Evolutionary conservation across 2,888 invertebrate genomes (phyloP).

Genomic region (Shargacucullia verbasci): DNA sequence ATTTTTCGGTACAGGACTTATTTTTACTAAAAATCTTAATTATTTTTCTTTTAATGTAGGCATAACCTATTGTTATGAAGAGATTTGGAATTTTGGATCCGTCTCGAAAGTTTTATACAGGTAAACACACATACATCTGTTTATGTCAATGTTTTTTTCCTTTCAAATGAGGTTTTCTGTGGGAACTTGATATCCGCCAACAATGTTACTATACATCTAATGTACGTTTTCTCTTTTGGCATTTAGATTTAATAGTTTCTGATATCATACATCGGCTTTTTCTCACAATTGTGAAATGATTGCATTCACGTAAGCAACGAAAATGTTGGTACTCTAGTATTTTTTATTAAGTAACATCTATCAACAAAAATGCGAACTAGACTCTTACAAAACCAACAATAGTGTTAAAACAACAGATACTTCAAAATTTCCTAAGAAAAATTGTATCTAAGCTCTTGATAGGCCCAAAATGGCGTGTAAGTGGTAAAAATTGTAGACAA

Average conservation of each 20-base stretch:
- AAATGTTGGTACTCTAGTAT: slow-evolving; percentile 23
- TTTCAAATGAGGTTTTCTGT: slow-evolving; percentile 20
- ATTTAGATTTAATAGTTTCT: slow-evolving; percentile 49
- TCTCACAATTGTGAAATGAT: slow-evolving; percentile 55
- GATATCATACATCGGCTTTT: slow-evolving; percentile 52
- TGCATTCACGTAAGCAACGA: slow-evolving; percentile 28
- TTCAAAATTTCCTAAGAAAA: slow-evolving; percentile 23
- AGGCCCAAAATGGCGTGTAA: slow-evolving; percentile 31
- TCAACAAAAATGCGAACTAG: no score
- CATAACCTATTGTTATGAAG: no score
- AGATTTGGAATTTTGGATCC: no score
- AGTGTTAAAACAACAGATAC: slow-evolving; percentile 2
- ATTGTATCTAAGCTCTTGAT: slow-evolving; percentile 16
- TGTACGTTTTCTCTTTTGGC: slow-evolving; percentile 55
- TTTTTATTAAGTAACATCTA: slow-evolving; percentile 25
- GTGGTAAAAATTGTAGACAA: slow-evolving; percentile 36
- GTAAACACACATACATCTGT: slow-evolving; percentile 3
- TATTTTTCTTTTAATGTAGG: no score
- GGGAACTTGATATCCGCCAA: slow-evolving; percentile 34
- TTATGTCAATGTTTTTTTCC: slow-evolving; percentile 22
- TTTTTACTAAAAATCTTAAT: no score
- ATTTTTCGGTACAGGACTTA: no score
- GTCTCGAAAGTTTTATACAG: no score
- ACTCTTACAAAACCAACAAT: slow-evolving; percentile 20
- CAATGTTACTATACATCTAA: slow-evolving; percentile 47